Evolutionary conservation across 2,888 invertebrate genomes (phyloP), one percentile per base, ranked within the genome.

Genomic region (Junonia oenone): DNA sequence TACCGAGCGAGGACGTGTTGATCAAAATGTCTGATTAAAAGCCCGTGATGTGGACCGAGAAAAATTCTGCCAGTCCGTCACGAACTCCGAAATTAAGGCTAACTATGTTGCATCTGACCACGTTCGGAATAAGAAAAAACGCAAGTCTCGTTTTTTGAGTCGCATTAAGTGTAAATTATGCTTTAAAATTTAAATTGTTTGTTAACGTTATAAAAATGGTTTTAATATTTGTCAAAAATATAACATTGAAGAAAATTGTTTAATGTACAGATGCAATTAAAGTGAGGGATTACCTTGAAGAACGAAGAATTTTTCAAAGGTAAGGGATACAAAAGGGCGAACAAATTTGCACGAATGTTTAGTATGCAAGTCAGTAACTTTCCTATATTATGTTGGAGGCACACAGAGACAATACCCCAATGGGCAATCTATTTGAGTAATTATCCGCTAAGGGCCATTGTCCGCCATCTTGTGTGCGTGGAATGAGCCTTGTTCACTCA

Each of bases 341-440:
- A 61, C 56, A 59, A 60, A 61, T 59, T 59, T 53, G 67, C 69
- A 64, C 66, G 64, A 64, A 71, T 70, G 67, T 71, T 73, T 71
- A 68, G 69, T 73, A 73, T 73, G 70, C 71, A 61, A 72, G 72
- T 71, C 72, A 72, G 75, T 73, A 76, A 76, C 77, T 73, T 78
- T 74, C 73, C 73, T 74, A 78, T 83, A 84, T 80, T 78, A 79
- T 73, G 71, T 76, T 71, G 63, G 66, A 66, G 71, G 75, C 72
- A 76, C 73, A 77, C 73, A 80, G 76, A 83, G 82, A 86, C 87
- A 88, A 90, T 86, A 77, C 86, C 81, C 86, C 83, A 88, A 87
- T 85, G 86, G 89, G 85, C 88, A 86, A 89, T 89, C 88, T 87
- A 88, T 90, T 89, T 88, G 89, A 90, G 88, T 89, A 88, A 90